A percentile compares a stretch with the other conserved stretches of the same genome.
phyloP scores from a whole-genome alignment of 2,888 invertebrate species.

The Acleris cristana region DNA sequence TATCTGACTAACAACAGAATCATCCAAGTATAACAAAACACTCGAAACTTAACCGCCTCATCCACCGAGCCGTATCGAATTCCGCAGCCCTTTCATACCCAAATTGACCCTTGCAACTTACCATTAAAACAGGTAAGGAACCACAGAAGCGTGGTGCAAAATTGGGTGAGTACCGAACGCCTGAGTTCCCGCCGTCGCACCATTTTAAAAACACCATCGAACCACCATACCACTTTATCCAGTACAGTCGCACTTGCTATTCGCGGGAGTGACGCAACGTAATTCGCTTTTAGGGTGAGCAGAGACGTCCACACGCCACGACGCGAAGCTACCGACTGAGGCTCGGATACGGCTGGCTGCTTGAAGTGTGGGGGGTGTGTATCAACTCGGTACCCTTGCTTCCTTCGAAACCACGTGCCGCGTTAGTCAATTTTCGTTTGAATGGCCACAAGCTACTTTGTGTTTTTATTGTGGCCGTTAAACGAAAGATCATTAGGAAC shows the following conservation, averaged over 20 bases:
- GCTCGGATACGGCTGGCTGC: slow-evolving; percentile 56
- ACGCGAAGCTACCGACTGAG: slow-evolving; percentile 46
- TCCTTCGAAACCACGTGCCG: slow-evolving; percentile 74
- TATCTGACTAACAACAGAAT: slow-evolving; percentile 36
- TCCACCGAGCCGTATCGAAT: slow-evolving; percentile 60
- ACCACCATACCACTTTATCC: slow-evolving; percentile 72
- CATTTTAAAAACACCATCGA: slow-evolving; percentile 72
- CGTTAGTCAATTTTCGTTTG: slow-evolving; percentile 72
- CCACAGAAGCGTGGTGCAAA: slow-evolving; percentile 69
- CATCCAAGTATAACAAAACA: slow-evolving; percentile 42
- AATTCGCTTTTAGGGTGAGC: slow-evolving; percentile 53
- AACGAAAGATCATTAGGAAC: slow-evolving; percentile 66
- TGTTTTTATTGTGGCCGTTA: slow-evolving; percentile 72
- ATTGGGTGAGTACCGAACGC: slow-evolving; percentile 64
- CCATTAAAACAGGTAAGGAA: slow-evolving; percentile 74
- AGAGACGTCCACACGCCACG: slow-evolving; percentile 57
- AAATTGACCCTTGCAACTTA: slow-evolving; percentile 67
- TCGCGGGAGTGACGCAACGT: slow-evolving; percentile 73
- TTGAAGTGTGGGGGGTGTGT: slow-evolving; percentile 59
- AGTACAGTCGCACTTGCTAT: slow-evolving; percentile 54
- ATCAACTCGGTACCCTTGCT: slow-evolving; percentile 71
- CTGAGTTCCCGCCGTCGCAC: slow-evolving; percentile 68
- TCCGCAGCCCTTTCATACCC: slow-evolving; percentile 52
- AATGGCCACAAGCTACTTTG: slow-evolving; percentile 62
- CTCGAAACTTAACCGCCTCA: slow-evolving; percentile 54